These are phyloP conservation scores for Dimorphilus gyrociliatus DNA, from an alignment of 2,888 invertebrate species.

Conservation along the genomic window DNA sequence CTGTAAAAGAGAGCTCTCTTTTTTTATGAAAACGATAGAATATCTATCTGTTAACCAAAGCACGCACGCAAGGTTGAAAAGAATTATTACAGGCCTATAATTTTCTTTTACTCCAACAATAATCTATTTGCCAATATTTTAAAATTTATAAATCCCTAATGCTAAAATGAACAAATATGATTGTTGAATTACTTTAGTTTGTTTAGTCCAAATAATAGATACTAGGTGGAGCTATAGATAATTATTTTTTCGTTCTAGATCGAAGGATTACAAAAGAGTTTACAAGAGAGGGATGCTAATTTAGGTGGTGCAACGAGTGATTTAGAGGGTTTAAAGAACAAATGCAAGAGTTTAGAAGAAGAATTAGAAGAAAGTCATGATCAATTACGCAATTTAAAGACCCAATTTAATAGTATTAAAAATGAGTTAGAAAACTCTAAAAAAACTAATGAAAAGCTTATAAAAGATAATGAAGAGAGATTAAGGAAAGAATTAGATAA, in stretches of 20 bases:
- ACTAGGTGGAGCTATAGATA: no score
- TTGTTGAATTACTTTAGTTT: background rate
- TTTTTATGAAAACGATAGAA: no score
- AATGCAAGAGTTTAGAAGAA: constrained; percentile 16
- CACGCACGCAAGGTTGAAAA: no score
- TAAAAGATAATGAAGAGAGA: constrained; percentile 20
- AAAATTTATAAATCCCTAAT: background rate
- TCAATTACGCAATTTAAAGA: background rate
- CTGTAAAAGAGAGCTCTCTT: no score
- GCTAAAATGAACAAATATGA: background rate
- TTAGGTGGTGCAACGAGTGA: constrained; percentile 25
- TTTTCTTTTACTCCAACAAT: no score
- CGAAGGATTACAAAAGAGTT: constrained; percentile 17
- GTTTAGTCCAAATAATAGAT: no score
- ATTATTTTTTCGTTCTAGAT: constrained; percentile 15
- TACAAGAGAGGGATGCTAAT: constrained; percentile 25
- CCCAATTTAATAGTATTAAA: constrained; percentile 12
- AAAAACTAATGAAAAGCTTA: constrained; percentile 16
- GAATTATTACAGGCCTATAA: no score
- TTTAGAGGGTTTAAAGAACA: constrained; percentile 21
- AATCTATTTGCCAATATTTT: no score
- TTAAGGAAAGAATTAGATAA: constrained; percentile 20
- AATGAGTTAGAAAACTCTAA: constrained; percentile 23
- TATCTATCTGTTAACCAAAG: no score
- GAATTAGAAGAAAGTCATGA: constrained; percentile 17